Evolutionary conservation across 2,797 vertebrate species (phyloP).

Genomic region (Hylomyscus alleni): DNA sequence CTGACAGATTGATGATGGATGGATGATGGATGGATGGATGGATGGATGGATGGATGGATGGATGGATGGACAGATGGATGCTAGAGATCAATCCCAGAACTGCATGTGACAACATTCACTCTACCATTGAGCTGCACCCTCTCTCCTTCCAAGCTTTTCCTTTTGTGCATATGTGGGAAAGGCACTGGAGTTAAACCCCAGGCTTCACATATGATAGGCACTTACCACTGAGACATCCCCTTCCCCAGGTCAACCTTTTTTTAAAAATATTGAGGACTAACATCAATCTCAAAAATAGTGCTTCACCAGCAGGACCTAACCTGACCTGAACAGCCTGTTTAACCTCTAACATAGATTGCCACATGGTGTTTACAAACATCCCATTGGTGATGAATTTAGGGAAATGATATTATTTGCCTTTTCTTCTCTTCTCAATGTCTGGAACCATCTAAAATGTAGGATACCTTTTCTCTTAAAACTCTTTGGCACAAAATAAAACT

Average conservation of each 20-base stretch:
- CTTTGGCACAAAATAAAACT: neutral
- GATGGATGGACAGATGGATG: neutral
- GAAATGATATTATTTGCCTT: neutral
- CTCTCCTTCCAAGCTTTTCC: neutral
- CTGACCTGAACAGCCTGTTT: neutral
- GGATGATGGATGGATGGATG: neutral
- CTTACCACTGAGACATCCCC: neutral
- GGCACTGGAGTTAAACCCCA: neutral
- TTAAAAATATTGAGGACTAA: constrained; percentile 3
- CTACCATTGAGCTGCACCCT: neutral
- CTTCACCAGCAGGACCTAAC: neutral
- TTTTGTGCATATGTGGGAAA: neutral
- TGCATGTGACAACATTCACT: neutral
- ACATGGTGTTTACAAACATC: neutral
- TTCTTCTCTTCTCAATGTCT: constrained; percentile 19
- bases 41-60: neutral
- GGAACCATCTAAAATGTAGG: neutral
- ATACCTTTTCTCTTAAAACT: constrained; percentile 2
- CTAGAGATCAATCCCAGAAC: neutral
- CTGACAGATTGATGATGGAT: neutral
- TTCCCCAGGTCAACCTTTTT: neutral
- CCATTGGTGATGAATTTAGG: neutral
- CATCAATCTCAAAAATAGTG: neutral
- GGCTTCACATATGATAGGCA: neutral
- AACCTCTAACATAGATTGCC: neutral